Evolutionary conservation across 2,113 vertebrate genomes (phyloP), one percentile per base, ranked within the genome.

Genomic region (Phocoena sinus): DNA sequence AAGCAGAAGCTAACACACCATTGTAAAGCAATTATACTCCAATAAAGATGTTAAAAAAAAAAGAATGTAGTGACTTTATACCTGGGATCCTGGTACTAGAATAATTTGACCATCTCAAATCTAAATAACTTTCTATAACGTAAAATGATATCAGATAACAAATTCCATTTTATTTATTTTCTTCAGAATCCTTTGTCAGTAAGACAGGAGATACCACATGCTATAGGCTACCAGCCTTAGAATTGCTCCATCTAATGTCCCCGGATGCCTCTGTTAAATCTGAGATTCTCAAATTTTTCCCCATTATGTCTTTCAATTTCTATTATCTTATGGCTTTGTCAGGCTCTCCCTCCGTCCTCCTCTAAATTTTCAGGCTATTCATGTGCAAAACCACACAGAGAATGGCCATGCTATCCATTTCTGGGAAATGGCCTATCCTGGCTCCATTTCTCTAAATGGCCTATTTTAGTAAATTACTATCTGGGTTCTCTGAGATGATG

Each of bases 381-480:
- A 33, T 86, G 85, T 76, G 68, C 62, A 36, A 15, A 94, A 86
- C 33, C 96, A 85, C 68, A 63, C 70, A 93, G 87, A 97, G 67
- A 95, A 53, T 70, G 91, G 79, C 33, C 10, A 3, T 82, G 89
- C 63, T 94, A 82, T 83, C 85, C 17, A 70, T 84, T 74, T 97
- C 95, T 76, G 80, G 92, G 23, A 98, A 98, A 96, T 50, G 81
- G 93, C 28, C 65, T 96, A 95, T 38, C 36, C 89, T 81, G 81
- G 56, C 73, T 95, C 84, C 68, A 96, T 97, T 98, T 97, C 81
- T 92, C 84, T 96, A 96, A 98, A 73, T 97, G 93, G 97, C 50
- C 86, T 79, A 96, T 96, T 97, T 93, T 87, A 7, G 89, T 41
- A 96, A 97, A 98, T 21, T 13, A 91, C 94, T 70, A 58, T 85